Percentiles rank a stretch among this genome's conserved stretches.
phyloP scores from a whole-genome alignment of 2,797 vertebrate species.

The Loriculus beryllinus region DNA sequence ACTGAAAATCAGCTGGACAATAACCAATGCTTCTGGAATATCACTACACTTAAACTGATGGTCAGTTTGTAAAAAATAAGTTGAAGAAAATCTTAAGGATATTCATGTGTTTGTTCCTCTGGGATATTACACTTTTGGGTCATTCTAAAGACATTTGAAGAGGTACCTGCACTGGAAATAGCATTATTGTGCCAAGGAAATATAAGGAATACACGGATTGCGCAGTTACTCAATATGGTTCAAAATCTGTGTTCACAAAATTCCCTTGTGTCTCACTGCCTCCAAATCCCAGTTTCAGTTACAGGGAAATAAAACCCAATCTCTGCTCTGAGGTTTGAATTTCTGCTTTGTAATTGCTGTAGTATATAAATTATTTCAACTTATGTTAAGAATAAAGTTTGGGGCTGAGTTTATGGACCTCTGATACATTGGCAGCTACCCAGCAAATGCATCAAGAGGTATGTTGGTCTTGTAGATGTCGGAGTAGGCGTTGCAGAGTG shows the following conservation, averaged over 20 bases:
- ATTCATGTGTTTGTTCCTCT: background rate
- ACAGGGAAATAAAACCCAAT: background rate
- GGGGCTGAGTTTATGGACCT: background rate
- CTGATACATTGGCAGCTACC: background rate
- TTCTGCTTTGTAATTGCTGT: background rate
- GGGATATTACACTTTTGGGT: background rate
- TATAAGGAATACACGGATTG: background rate
- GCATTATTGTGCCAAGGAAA: background rate
- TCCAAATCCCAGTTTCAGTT: background rate
- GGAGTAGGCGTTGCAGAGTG: background rate
- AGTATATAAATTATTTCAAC: background rate
- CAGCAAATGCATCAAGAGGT: background rate
- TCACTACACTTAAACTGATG: background rate
- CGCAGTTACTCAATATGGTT: background rate
- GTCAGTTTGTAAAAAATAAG: background rate
- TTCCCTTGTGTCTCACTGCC: background rate
- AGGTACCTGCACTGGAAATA: background rate
- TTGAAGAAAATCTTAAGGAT: background rate
- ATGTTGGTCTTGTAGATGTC: background rate
- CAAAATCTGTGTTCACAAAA: background rate
- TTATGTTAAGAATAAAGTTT: background rate
- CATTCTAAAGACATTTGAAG: background rate
- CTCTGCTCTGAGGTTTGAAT: background rate
- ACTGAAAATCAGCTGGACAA: background rate
- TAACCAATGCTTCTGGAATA: background rate